Conservation (phyloP, 2,797 vertebrate genomes). For the Amniataba percoides region DNA sequence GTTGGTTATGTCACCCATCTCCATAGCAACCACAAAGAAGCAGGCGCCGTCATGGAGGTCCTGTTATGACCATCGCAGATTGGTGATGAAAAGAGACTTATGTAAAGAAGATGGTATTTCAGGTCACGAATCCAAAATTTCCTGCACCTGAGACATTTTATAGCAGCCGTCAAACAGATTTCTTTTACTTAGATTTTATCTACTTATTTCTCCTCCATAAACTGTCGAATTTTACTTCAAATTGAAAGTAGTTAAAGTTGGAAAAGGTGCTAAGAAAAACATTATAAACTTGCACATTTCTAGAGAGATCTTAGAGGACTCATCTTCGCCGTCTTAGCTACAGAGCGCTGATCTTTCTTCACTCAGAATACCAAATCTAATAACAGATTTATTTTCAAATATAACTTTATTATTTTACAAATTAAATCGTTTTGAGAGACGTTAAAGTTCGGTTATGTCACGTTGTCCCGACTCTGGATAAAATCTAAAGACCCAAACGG, state of each 20-base stretch:
- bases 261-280: neutral
- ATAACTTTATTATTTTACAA: too few species aligned
- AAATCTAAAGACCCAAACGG: neutral
- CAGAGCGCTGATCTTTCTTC: too few species aligned
- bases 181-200: neutral
- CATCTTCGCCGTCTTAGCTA: too few species aligned
- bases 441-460: too few species aligned
- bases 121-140: neutral
- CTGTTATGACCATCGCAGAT: neutral
- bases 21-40: conserved; percentile 47
- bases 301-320: too few species aligned
- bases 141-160: neutral
- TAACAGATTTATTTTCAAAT: too few species aligned
- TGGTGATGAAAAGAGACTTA: neutral
- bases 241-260: too few species aligned
- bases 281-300: too few species aligned
- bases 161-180: neutral
- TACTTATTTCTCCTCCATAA: neutral
- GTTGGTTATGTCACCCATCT: conserved; percentile 39
- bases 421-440: too few species aligned
- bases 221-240: too few species aligned
- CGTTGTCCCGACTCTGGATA: neutral
- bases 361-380: too few species aligned
- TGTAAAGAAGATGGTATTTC: neutral
- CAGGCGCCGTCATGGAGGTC: conserved; percentile 19